Percentiles rank a stretch among this genome's conserved stretches.
Evolutionary conservation across 2,797 vertebrate species (phyloP).

Genomic region (Phrynocephalus forsythii): DNA sequence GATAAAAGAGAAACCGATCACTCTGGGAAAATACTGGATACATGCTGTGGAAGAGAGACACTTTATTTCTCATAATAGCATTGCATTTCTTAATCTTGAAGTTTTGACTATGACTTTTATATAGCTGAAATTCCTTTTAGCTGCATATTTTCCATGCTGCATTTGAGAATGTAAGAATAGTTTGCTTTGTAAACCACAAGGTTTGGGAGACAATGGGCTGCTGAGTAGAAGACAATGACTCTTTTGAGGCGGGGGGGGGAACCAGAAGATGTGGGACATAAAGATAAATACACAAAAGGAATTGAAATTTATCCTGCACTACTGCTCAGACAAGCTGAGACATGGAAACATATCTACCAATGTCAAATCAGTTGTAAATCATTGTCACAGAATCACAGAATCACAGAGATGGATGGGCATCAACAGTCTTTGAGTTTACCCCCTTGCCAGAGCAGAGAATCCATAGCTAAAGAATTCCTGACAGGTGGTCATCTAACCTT

Average conservation of each 20-base stretch:
- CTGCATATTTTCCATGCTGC: slow-evolving; percentile 45
- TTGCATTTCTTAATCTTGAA: not conserved
- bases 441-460: too few species aligned
- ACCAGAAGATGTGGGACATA: slow-evolving; percentile 4
- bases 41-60: not conserved
- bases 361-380: not conserved
- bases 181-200: slow-evolving; percentile 23
- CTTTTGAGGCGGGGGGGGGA: not conserved
- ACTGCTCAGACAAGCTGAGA: slow-evolving; percentile 4
- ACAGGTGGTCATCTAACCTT: too few species aligned
- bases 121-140: slow-evolving; percentile 3
- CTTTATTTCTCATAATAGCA: not conserved
- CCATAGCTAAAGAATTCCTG: too few species aligned
- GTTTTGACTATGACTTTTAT: slow-evolving; percentile 38
- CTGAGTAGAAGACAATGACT: slow-evolving; percentile 18
- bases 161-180: slow-evolving; percentile 30
- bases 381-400: too few species aligned
- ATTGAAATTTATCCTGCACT: not conserved
- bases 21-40: slow-evolving; percentile 39
- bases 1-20: slow-evolving; percentile 34
- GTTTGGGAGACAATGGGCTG: not conserved
- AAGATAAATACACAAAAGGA: not conserved
- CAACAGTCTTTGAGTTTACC: too few species aligned
- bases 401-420: too few species aligned
- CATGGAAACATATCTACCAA: not conserved